Evolutionary conservation across 2,113 vertebrate genomes (phyloP).

Genomic region (Formicarius rufipectus): DNA sequence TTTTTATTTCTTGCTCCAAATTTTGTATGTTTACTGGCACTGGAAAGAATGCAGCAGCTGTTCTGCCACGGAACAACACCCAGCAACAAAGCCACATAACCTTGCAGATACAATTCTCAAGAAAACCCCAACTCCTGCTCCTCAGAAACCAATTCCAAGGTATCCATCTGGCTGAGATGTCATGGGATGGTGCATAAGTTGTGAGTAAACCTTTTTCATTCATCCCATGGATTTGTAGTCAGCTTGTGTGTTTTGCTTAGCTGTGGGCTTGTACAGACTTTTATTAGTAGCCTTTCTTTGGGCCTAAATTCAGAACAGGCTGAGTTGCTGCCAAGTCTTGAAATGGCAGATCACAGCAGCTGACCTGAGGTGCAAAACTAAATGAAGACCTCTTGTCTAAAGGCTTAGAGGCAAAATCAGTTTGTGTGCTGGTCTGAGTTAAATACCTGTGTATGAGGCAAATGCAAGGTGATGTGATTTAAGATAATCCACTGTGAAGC

Average conservation of each 20-base stretch:
- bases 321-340: not conserved
- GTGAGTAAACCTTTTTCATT: not conserved
- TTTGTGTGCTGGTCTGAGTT: not conserved
- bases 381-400: not conserved
- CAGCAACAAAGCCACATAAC: not conserved
- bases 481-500: not conserved
- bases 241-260: not conserved
- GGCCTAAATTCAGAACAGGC: not conserved
- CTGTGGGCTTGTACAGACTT: not conserved
- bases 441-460: not conserved
- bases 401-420: not conserved
- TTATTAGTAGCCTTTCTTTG: not conserved
- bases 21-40: not conserved
- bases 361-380: not conserved
- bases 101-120: not conserved
- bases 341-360: not conserved
- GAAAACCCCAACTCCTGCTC: fast-evolving
- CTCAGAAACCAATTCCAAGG: not conserved
- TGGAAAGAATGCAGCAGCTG: not conserved
- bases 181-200: not conserved
- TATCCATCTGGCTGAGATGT: not conserved
- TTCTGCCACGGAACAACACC: not conserved
- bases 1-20: not conserved
- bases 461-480: not conserved
- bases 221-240: not conserved